Evolutionary conservation across 53 echinoderm and acorn worm species (phyloP), one percentile per base, ranked within the genome.

Genomic region (Henricia sp.): DNA sequence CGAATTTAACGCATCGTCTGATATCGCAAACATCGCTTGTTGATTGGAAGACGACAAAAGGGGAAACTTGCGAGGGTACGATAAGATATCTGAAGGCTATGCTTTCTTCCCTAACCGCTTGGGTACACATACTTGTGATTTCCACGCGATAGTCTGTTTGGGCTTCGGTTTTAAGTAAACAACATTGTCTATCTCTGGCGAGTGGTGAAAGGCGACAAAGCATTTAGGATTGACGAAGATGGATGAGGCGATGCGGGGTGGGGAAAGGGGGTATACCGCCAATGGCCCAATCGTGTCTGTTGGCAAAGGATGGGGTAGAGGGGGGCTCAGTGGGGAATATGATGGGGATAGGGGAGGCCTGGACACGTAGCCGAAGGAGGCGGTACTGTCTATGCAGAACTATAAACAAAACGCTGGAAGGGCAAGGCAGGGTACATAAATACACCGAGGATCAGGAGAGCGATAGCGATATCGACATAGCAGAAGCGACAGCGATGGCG

Each of bases 141-240:
- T 58, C 36, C 63, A 64, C 37, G 21, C 80, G 80, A 80, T 80
- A 58, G 65, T 48, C 63, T 80, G 80, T 80, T 80, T 80, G 80
- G 80, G n/a, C n/a, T n/a, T n/a, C n/a, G n/a, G n/a, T n/a, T n/a
- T n/a, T n/a, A n/a, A n/a, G 80, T 80, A 80, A 80, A 80, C 80
- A 80, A 80, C 80, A 57, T 63, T 63, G 63, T 59, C 63, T 63
- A 48, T 48, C 27, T n/a, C n/a, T n/a, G n/a, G n/a, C n/a, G n/a
- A n/a, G n/a, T 57, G 58, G 44, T 46, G 80, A 44, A 44, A 80
- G 64, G 80, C 80, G 64, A 64, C 80, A 80, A 80, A 80, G 80
- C 80, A 64, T 80, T 80, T 80, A 80, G 57, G 65, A 35, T 32
- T 80, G 80, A 64, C 44, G 63, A 80, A 80, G 80, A 80, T 80